phyloP scores from a whole-genome alignment of 2,797 vertebrate species.

The Labeo calbasu region DNA sequence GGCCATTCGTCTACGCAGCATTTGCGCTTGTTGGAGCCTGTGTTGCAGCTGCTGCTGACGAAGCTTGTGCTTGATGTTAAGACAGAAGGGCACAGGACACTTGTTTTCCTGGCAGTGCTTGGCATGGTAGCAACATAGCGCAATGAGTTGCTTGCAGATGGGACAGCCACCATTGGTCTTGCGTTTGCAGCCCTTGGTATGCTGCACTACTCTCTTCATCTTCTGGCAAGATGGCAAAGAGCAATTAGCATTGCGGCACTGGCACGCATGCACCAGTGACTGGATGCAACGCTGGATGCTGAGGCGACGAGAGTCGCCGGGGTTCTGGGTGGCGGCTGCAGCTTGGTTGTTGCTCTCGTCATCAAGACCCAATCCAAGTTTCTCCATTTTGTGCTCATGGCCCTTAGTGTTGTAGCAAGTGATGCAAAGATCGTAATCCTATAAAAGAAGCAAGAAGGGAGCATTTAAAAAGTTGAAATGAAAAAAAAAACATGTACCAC shows the following conservation, averaged over 20 bases:
- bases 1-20: constrained; percentile 96
- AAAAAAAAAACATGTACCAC: neutral
- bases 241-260: constrained; percentile 98
- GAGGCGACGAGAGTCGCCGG: constrained; percentile 93
- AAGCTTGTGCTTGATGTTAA: constrained; percentile 99
- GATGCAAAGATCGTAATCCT: constrained; percentile 98
- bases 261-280: constrained; percentile 95
- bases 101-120: constrained; percentile 99
- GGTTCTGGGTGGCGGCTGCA: constrained; percentile 90
- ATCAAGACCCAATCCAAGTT: constrained; percentile 92
- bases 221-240: constrained; percentile 97
- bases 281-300: constrained; percentile 99
- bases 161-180: constrained; percentile 97
- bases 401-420: constrained; percentile 97
- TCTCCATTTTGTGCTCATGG: constrained; percentile 99
- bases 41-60: constrained; percentile 96
- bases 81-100: constrained; percentile 97
- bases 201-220: constrained; percentile 98
- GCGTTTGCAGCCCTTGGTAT: constrained; percentile 97
- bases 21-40: constrained; percentile 95
- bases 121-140: constrained; percentile 97
- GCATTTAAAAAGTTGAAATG: neutral
- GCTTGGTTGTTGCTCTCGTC: constrained; percentile 94
- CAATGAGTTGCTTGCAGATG: constrained; percentile 98
- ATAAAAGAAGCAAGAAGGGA: constrained; percentile 12